phyloP scores from a whole-genome alignment of 2,888 invertebrate genomes.

The Drosophila pseudotalamancana region DNA sequence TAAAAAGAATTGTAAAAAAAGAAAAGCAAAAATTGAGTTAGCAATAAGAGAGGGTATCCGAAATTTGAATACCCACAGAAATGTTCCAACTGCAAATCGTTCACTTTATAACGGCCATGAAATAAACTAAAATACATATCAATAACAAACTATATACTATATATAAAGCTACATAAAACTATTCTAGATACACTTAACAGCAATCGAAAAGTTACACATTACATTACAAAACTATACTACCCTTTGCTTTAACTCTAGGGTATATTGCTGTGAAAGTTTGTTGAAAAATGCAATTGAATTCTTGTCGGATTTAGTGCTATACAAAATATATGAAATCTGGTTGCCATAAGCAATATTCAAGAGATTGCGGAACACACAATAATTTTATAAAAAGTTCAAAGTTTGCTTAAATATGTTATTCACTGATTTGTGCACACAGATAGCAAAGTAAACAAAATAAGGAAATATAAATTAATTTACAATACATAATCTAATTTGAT shows the following conservation, averaged over 20 bases:
- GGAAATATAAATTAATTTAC: too few species aligned
- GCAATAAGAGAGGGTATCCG: background rate
- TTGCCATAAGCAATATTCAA: background rate
- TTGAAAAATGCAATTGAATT: slow-evolving; percentile 13
- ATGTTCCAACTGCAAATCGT: too few species aligned
- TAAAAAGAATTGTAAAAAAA: background rate
- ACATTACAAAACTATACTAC: background rate
- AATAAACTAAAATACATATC: too few species aligned
- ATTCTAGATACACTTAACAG: too few species aligned
- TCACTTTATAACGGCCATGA: too few species aligned
- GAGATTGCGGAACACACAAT: background rate
- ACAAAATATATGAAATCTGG: background rate
- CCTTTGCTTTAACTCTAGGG: background rate
- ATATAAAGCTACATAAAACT: too few species aligned
- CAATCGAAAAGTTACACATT: background rate
- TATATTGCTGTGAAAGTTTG: slow-evolving; percentile 1
- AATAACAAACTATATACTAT: too few species aligned
- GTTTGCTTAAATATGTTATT: background rate
- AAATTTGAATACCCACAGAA: background rate
- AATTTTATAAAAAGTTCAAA: too few species aligned
- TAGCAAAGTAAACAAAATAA: too few species aligned
- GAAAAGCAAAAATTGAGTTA: background rate
- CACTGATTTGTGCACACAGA: too few species aligned
- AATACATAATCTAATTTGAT: too few species aligned
- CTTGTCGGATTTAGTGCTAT: background rate